Percentiles rank a stretch among this genome's conserved stretches.
Evolutionary conservation across 1,140 invertebrate species (phyloP).

Genomic region (Heliconius nattereri): DNA sequence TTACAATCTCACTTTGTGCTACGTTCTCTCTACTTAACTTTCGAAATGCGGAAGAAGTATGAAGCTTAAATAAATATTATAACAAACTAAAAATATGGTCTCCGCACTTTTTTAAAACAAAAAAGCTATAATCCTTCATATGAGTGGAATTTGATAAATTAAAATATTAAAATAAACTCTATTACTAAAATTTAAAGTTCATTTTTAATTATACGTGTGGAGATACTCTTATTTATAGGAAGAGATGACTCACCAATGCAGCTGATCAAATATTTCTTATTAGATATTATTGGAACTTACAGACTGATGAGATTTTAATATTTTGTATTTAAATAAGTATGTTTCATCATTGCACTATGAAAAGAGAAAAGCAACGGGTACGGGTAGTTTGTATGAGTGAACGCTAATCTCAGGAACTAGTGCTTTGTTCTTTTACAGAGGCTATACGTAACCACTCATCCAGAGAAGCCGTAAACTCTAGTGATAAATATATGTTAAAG

Average conservation of each 20-base stretch:
- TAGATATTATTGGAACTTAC: slow-evolving; percentile 28
- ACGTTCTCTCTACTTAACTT: neutral
- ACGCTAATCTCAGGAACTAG: too few relatives aligned
- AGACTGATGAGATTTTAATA: slow-evolving; percentile 22
- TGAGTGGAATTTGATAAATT: neutral
- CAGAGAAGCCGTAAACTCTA: too few relatives aligned
- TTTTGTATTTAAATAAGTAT: neutral
- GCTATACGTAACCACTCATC: too few relatives aligned
- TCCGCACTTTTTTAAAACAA: slow-evolving; percentile 7
- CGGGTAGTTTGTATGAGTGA: too few relatives aligned
- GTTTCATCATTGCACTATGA: neutral
- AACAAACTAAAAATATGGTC: slow-evolving; percentile 1
- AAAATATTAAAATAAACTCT: neutral
- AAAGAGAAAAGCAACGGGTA: too few relatives aligned
- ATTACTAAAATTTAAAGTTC: neutral
- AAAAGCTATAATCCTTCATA: neutral
- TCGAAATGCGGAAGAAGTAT: neutral
- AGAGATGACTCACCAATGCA: slow-evolving; percentile 26
- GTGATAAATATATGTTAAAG: too few relatives aligned
- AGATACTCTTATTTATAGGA: slow-evolving; percentile 13
- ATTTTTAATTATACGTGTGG: neutral
- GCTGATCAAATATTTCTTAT: slow-evolving; percentile 35
- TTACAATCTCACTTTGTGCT: too few relatives aligned
- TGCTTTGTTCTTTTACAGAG: too few relatives aligned
- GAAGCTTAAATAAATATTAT: neutral